These are phyloP conservation scores for Pyxicephalus adspersus DNA, from an alignment of 2,113 vertebrate species.

Conservation along the genomic window DNA sequence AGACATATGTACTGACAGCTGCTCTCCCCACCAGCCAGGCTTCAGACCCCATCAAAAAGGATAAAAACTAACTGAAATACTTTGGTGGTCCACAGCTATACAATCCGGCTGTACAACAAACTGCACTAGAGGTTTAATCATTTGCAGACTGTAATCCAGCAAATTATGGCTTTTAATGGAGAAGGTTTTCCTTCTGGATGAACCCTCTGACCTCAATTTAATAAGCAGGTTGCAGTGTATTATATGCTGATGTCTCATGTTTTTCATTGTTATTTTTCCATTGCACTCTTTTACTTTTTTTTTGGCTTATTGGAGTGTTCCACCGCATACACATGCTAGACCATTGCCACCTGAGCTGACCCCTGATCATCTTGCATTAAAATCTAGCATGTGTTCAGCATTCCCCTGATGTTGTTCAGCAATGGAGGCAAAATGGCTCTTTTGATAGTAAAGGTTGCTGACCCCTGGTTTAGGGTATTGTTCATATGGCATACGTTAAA, in stretches of 20 bases:
- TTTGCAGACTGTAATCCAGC: not conserved
- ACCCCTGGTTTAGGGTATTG: too few species aligned
- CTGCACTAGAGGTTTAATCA: not conserved
- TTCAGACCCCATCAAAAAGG: not conserved
- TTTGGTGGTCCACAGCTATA: constrained; percentile 7
- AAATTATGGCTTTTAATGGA: constrained; percentile 9
- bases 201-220: constrained; percentile 9
- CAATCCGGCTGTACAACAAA: not conserved
- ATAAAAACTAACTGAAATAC: not conserved
- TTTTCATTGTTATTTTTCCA: not conserved
- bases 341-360: too few species aligned
- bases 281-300: not conserved
- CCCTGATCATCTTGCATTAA: too few species aligned
- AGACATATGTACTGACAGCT: not conserved
- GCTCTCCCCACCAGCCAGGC: not conserved
- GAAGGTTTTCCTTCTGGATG: constrained; percentile 4
- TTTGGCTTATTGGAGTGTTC: not conserved
- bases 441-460: too few species aligned
- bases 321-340: too few species aligned
- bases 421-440: too few species aligned
- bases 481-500: too few species aligned
- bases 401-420: too few species aligned
- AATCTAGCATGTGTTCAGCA: too few species aligned
- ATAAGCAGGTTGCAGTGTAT: constrained; percentile 25
- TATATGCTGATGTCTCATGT: not conserved